Percentiles rank a stretch among this genome's conserved stretches.
Evolutionary conservation across 1,140 invertebrate genomes (phyloP).

Genomic region (Eriosoma lanigerum): DNA sequence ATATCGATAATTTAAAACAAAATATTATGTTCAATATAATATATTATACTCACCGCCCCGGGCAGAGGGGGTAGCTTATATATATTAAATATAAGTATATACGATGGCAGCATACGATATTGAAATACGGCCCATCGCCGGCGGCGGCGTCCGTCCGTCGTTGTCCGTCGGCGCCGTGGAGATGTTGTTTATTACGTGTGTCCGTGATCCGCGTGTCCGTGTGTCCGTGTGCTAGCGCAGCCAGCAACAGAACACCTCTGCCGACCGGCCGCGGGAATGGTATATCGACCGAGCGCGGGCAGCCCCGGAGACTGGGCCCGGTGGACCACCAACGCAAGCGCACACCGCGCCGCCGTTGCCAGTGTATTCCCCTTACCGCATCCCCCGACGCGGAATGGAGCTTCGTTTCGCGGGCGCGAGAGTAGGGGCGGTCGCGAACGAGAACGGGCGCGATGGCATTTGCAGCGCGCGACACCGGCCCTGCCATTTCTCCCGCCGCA

Average conservation of each 20-base stretch:
- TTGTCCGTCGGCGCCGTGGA: constrained; percentile 36
- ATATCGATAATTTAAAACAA: too few species aligned
- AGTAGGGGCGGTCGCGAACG: too few species aligned
- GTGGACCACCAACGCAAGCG: constrained; percentile 41
- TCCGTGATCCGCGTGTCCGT: too few species aligned
- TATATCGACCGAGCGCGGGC: constrained; percentile 43
- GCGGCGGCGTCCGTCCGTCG: constrained; percentile 19
- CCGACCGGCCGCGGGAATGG: constrained; percentile 6
- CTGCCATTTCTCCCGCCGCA: neutral
- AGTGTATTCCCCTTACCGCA: neutral
- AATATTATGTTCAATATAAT: too few species aligned
- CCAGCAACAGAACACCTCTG: constrained; percentile 27
- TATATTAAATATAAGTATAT: too few species aligned
- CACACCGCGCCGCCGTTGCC: neutral
- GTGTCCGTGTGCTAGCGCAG: neutral
- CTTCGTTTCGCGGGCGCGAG: too few species aligned
- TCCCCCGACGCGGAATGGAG: too few species aligned
- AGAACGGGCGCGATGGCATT: too few species aligned
- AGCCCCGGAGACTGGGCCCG: constrained; percentile 31
- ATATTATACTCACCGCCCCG: neutral
- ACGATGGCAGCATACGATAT: neutral
- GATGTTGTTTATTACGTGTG: too few species aligned
- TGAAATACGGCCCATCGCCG: constrained; percentile 23
- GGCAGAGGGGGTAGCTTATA: too few species aligned
- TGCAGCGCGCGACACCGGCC: neutral